Conservation (phyloP, 2,888 invertebrate genomes). For the Ceriagrion tenellum region DNA sequence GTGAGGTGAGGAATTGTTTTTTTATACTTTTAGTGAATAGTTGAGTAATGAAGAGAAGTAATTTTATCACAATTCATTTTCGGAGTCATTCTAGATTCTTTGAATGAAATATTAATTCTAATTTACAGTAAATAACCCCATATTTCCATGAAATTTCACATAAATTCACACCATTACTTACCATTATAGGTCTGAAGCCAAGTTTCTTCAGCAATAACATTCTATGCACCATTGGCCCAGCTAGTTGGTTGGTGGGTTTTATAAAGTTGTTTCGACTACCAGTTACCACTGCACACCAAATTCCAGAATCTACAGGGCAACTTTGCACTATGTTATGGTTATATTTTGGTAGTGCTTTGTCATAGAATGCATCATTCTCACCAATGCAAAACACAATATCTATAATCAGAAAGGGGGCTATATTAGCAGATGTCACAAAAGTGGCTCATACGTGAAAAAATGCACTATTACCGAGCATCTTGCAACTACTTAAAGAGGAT, state of each 20-base stretch:
- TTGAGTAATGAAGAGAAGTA: too few species aligned
- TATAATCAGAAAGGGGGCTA: constrained; percentile 76
- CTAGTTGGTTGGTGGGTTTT: constrained; percentile 78
- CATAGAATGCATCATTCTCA: constrained; percentile 77
- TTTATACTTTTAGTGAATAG: too few species aligned
- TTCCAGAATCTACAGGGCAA: constrained; percentile 72
- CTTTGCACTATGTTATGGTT: constrained; percentile 79
- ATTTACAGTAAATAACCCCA: too few species aligned
- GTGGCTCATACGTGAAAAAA: too few species aligned
- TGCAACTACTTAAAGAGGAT: too few species aligned
- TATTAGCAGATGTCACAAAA: too few species aligned
- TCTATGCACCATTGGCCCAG: constrained; percentile 83
- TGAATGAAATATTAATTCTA: too few species aligned
- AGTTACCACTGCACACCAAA: constrained; percentile 78
- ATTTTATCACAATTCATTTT: too few species aligned
- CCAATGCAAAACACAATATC: constrained; percentile 84
- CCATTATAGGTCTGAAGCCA: constrained; percentile 76
- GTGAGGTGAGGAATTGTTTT: too few species aligned
- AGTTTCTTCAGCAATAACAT: constrained; percentile 82
- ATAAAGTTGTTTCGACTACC: constrained; percentile 83
- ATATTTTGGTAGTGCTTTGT: constrained; percentile 77
- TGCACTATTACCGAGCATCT: too few species aligned
- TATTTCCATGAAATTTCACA: too few species aligned
- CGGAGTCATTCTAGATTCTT: too few species aligned
- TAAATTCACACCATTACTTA: constrained; percentile 73